Conservation (phyloP, 1,140 invertebrate genomes). For the Lerema accius region DNA sequence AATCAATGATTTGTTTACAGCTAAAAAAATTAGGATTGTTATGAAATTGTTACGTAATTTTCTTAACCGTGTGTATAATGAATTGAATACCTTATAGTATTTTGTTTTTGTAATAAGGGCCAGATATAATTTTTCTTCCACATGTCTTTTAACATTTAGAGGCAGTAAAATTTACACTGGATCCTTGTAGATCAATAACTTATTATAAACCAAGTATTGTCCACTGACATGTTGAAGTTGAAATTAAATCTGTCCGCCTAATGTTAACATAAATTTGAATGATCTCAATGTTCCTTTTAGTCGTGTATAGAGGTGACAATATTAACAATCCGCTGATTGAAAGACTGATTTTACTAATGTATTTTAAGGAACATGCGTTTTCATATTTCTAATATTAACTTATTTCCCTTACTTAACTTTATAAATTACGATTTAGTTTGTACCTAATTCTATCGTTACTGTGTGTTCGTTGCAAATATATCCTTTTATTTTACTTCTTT, state of each 20-base stretch:
- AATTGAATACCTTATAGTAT: conserved; percentile 36
- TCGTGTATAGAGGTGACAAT: conserved; percentile 47
- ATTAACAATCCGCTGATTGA: conserved; percentile 46
- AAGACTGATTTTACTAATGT: conserved; percentile 75
- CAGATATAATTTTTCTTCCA: conserved; percentile 24
- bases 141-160: neutral
- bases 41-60: conserved; percentile 32
- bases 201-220: neutral
- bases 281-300: conserved; percentile 74
- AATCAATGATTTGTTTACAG: conserved; percentile 16
- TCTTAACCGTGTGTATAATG: conserved; percentile 34
- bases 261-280: conserved; percentile 40
- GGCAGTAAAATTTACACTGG: neutral
- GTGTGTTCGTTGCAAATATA: conserved; percentile 82
- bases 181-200: neutral
- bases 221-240: conserved; percentile 1
- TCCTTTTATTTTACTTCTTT: conserved; percentile 77
- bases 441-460: conserved; percentile 74
- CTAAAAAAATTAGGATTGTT: conserved; percentile 18
- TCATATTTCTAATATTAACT: conserved; percentile 69
- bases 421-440: conserved; percentile 61
- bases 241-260: conserved; percentile 35
- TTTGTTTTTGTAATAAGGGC: conserved; percentile 32
- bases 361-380: conserved; percentile 58
- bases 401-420: conserved; percentile 55